A percentile compares a stretch with the other conserved stretches of the same genome.
phyloP scores from a whole-genome alignment of 2,113 vertebrate genomes.

The Clarias magur region DNA sequence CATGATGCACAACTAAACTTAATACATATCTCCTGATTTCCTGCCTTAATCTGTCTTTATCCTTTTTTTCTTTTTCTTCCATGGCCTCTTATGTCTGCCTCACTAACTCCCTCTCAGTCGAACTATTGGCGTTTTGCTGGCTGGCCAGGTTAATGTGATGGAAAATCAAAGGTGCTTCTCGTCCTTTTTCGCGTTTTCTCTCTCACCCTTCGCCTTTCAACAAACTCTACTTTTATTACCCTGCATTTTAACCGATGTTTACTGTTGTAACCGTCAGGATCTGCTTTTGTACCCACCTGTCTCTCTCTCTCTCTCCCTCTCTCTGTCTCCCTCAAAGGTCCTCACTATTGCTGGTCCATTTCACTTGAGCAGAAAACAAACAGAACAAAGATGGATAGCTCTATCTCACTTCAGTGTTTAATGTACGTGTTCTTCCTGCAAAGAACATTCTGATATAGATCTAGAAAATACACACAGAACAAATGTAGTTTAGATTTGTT shows the following conservation, averaged over 20 bases:
- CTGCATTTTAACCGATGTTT: conserved; percentile 37
- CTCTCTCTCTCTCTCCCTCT: conserved; percentile 11
- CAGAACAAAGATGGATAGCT: conserved; percentile 34
- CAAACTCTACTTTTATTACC: conserved; percentile 55
- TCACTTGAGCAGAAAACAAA: conserved; percentile 37
- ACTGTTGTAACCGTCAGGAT: conserved; percentile 39
- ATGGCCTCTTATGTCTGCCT: not conserved
- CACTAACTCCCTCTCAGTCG: conserved; percentile 12
- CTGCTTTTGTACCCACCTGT: conserved; percentile 38
- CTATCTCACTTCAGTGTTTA: not conserved
- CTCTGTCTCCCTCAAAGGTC: conserved; percentile 23
- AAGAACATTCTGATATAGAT: not conserved
- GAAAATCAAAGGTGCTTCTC: conserved; percentile 42
- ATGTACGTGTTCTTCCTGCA: not conserved
- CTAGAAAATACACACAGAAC: not conserved
- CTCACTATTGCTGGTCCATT: conserved; percentile 38
- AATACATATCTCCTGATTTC: not conserved
- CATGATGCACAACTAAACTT: not conserved
- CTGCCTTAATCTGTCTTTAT: conserved; percentile 28
- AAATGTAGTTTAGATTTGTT: not conserved
- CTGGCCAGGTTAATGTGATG: conserved; percentile 22
- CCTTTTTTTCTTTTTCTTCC: conserved; percentile 22
- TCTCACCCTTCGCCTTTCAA: conserved; percentile 8
- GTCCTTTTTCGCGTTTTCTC: conserved; percentile 28
- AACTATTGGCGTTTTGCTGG: conserved; percentile 38